These are phyloP conservation scores for Erebia palarica DNA, from an alignment of 2,888 invertebrate species.

Conservation along the genomic window DNA sequence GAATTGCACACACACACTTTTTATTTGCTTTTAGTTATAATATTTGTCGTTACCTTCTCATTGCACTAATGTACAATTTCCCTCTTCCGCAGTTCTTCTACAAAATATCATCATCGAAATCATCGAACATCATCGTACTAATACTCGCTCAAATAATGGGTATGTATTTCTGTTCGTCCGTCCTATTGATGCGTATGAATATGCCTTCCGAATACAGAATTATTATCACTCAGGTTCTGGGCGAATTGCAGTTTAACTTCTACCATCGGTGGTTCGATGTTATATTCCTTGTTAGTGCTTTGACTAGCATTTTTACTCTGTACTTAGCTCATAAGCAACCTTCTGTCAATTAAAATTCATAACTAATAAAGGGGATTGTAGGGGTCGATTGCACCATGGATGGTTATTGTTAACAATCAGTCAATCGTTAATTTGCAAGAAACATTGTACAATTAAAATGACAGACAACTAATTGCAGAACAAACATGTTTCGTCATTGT, in stretches of 20 bases:
- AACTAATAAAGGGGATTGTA: no score
- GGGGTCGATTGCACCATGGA: background rate
- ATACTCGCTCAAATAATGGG: constrained; percentile 99
- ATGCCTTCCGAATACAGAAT: constrained; percentile 98
- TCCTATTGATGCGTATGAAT: constrained; percentile 98
- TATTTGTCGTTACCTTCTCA: no score
- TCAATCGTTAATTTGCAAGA: no score
- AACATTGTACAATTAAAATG: no score
- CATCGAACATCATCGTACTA: constrained; percentile 98
- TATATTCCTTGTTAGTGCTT: constrained; percentile 97
- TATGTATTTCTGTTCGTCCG: constrained; percentile 99
- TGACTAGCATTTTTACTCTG: constrained; percentile 96
- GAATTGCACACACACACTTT: no score
- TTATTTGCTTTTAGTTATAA: no score
- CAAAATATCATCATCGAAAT: constrained; percentile 99
- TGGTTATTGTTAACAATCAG: no score
- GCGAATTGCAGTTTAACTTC: constrained; percentile 98
- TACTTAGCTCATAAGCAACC: constrained; percentile 97
- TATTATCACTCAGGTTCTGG: constrained; percentile 93
- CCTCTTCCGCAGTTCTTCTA: constrained; percentile 94
- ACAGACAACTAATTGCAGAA: no score
- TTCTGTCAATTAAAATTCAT: constrained; percentile 66
- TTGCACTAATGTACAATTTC: background rate
- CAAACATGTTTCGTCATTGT: no score
- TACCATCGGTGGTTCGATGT: constrained; percentile 99